Conservation (phyloP, 2,888 invertebrate species). For the Dasysyrphus tricinctus region DNA sequence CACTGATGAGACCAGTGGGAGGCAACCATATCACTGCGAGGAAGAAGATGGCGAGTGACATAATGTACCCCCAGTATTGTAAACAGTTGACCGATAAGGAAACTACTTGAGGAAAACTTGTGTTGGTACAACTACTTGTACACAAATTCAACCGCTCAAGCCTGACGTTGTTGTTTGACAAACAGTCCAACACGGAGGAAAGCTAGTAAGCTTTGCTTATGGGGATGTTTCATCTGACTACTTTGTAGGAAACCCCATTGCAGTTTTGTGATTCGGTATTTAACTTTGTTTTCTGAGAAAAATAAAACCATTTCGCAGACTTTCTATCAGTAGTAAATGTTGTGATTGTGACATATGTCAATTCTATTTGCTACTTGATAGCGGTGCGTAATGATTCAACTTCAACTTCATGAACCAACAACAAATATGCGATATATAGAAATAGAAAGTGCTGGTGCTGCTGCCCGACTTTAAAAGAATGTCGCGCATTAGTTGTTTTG, state of each 20-base stretch:
- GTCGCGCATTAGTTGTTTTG: slow-evolving; percentile 63
- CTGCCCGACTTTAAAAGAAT: slow-evolving; percentile 52
- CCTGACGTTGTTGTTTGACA: slow-evolving; percentile 49
- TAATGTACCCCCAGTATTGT: slow-evolving; percentile 44
- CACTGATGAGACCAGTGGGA: background rate
- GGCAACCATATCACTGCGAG: slow-evolving; percentile 22
- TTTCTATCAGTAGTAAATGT: slow-evolving; percentile 60
- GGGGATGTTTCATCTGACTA: slow-evolving; percentile 31
- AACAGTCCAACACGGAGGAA: slow-evolving; percentile 42
- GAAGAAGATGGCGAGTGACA: slow-evolving; percentile 41
- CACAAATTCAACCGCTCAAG: slow-evolving; percentile 30
- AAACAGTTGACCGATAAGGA: slow-evolving; percentile 64
- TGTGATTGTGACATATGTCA: slow-evolving; percentile 65
- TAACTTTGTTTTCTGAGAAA: slow-evolving; percentile 37
- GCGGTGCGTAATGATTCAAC: slow-evolving; percentile 48
- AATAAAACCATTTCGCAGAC: slow-evolving; percentile 45
- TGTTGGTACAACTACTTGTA: slow-evolving; percentile 49
- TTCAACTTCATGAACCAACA: slow-evolving; percentile 31
- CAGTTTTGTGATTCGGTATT: slow-evolving; percentile 46
- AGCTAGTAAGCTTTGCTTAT: slow-evolving; percentile 29
- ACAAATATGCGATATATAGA: slow-evolving; percentile 24
- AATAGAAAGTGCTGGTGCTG: slow-evolving; percentile 65
- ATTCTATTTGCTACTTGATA: slow-evolving; percentile 47
- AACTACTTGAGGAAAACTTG: slow-evolving; percentile 23
- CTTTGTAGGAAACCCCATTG: slow-evolving; percentile 30